Base-by-base conservation (phyloP, 2,113 vertebrate genomes). In the Notothenia coriiceps region DNA sequence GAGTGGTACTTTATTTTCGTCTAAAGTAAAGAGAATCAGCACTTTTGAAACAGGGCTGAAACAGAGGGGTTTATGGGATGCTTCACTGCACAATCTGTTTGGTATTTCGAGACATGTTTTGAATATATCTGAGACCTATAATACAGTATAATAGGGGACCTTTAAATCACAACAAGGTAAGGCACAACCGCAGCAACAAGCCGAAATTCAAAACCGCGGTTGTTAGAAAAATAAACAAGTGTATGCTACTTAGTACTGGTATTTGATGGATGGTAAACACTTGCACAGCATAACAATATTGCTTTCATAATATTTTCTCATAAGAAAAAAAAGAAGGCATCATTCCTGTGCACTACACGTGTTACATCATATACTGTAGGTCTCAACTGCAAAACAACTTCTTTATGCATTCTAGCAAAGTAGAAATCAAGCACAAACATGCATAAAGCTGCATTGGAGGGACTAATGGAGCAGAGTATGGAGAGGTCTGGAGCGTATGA, bases 401-500 rank as follows among this genome's bases (percentile, higher is more conserved):
- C 29, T 54, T 29, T 20, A 25, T 57, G 46, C 57, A 12, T 14
- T 20, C 52, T 8, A 44, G n/a, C 0, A 2, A 65, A 43, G n/a
- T 1, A 11, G 66, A 59, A 22, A 17, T 40, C 40, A 71, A 64
- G 64, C 68, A 55, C 68, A 85, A 44, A 70, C 51, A 25, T 10
- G 6, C 18, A 52, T 10, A 52, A 13, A 69, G 54, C 68, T 63
- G 55, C 18, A 20, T 29, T 4, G 57, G 51, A 74, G 12, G 62
- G 57, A 13, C 22, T 22, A 43, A 67, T 33, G 60, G 18, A 63
- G 51, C 25, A 69, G 70, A 57, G 22, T n/a, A 43, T 52, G 54
- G 67, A 67, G 79, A 14, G 54, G 66, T 76, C 77, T 88, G 84
- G 76, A 78, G 83, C 71, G 70, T 79, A 61, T 87, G 12, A 43